Percentiles rank a stretch among this genome's conserved stretches.
phyloP scores from a whole-genome alignment of 2,888 invertebrate species.

The Phaonia tiefii region DNA sequence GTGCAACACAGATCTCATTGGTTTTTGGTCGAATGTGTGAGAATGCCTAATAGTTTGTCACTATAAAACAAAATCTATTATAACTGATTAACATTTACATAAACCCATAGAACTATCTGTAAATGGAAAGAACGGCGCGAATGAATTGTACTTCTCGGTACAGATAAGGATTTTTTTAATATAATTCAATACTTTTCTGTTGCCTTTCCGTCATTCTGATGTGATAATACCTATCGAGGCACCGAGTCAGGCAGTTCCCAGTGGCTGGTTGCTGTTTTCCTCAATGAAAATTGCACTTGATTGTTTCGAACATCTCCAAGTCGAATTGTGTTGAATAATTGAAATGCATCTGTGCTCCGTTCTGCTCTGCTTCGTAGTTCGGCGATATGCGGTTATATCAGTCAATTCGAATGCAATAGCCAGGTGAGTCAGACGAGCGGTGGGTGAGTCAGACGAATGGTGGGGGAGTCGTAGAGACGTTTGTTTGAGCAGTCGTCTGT shows the following conservation, averaged over 20 bases:
- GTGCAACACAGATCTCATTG: no score
- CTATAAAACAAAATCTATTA: no score
- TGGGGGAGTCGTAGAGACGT: no score
- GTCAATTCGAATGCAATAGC: background rate
- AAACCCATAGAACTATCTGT: background rate
- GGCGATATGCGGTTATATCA: slow-evolving; percentile 34
- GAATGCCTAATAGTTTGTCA: no score
- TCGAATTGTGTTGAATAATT: slow-evolving; percentile 14
- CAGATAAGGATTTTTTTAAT: no score
- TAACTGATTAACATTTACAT: no score
- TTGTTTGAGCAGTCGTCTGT: background rate
- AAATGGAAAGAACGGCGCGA: background rate
- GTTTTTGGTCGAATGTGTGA: no score
- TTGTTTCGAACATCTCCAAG: slow-evolving; percentile 35
- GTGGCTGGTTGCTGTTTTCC: background rate
- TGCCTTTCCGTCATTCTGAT: background rate
- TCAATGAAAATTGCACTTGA: slow-evolving; percentile 1
- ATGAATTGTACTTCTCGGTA: background rate
- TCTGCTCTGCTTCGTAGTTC: no score
- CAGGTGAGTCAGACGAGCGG: background rate
- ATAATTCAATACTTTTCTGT: no score
- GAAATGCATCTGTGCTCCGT: slow-evolving; percentile 39
- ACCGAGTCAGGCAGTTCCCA: background rate
- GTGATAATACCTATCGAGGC: background rate
- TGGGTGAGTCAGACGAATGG: no score